Evolutionary conservation across 2,797 vertebrate species (phyloP).

Genomic region (Schizothorax lantsangensis): DNA sequence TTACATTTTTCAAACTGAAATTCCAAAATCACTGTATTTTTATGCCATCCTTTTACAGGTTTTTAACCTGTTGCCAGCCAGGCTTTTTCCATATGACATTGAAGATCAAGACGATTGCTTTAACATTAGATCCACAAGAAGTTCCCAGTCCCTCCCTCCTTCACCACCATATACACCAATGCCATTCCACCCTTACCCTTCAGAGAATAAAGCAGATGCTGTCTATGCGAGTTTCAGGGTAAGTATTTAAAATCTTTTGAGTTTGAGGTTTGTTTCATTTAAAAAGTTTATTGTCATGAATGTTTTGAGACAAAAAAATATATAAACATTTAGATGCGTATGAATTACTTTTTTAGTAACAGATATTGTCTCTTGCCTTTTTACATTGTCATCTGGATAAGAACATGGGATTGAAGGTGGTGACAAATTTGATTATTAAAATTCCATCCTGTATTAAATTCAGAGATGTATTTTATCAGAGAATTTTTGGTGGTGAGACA

Average conservation of each 20-base stretch:
- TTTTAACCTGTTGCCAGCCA: slow-evolving; percentile 40
- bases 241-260: neutral
- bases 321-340: neutral
- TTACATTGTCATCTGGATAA: slow-evolving; percentile 44
- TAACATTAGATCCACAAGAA: neutral
- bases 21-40: neutral
- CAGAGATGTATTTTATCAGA: slow-evolving; percentile 63
- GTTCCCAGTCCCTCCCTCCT: neutral
- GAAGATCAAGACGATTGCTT: slow-evolving; percentile 49
- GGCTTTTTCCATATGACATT: neutral
- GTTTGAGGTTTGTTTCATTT: neutral
- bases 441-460: slow-evolving; percentile 65
- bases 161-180: neutral
- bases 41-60: slow-evolving; percentile 14
- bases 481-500: neutral
- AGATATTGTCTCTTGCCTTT: neutral
- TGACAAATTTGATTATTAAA: slow-evolving; percentile 68
- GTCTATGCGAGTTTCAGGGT: slow-evolving; percentile 51
- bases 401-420: slow-evolving; percentile 74
- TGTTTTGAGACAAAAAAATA: neutral
- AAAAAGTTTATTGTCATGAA: neutral
- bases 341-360: neutral
- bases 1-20: neutral
- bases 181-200: neutral
- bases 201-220: neutral